phyloP scores from a whole-genome alignment of 1,140 invertebrate genomes.

The Pseudomyrmex pallidus region DNA sequence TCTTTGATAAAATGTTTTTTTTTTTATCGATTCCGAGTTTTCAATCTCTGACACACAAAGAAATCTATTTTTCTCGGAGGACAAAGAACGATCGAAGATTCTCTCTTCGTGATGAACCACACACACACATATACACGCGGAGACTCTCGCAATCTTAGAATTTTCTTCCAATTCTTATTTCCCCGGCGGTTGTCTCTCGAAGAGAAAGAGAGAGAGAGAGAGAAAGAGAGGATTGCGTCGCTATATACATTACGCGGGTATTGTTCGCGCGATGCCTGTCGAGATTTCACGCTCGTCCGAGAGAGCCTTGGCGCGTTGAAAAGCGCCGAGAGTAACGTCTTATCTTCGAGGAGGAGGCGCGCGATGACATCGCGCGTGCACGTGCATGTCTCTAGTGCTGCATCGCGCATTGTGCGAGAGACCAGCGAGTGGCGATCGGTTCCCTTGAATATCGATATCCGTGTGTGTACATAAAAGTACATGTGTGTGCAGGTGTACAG shows the following conservation, averaged over 20 bases:
- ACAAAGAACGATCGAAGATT: neutral
- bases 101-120: no score
- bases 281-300: conserved; percentile 25
- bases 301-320: conserved; percentile 26
- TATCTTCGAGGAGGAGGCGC: conserved; percentile 53
- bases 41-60: neutral
- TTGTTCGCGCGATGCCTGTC: conserved; percentile 33
- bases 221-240: neutral
- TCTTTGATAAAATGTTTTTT: neutral
- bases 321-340: conserved; percentile 37
- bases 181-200: neutral
- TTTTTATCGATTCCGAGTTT: neutral
- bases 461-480: neutral
- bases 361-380: conserved; percentile 75
- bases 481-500: neutral
- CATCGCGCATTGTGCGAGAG: conserved; percentile 52
- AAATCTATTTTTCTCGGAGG: neutral
- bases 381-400: conserved; percentile 76
- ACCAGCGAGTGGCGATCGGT: conserved; percentile 22
- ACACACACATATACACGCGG: no score
- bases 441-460: conserved; percentile 11
- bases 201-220: neutral
- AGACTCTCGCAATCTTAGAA: conserved; percentile 1
- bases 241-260: conserved; percentile 34
- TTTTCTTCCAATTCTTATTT: conserved; percentile 40